Evolutionary conservation across 2,797 vertebrate genomes (phyloP).

Genomic region (Acropternis orthonyx): DNA sequence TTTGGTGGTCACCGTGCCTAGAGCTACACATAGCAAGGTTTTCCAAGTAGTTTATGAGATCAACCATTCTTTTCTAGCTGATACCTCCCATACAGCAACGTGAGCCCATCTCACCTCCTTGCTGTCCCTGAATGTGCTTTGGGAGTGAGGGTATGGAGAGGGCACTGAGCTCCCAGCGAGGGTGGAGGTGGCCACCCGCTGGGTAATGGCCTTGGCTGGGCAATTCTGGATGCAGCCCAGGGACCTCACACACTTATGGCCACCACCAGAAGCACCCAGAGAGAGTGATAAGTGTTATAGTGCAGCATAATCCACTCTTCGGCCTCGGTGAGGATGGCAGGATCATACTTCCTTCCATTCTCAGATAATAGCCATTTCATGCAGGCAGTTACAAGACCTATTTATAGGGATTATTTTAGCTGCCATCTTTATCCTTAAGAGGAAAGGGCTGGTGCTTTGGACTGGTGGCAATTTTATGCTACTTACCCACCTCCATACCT

Average conservation of each 20-base stretch:
- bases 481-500: background rate
- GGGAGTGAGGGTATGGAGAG: background rate
- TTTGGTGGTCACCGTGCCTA: background rate
- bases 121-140: background rate
- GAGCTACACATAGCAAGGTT: background rate
- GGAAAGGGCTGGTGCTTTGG: background rate
- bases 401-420: conserved; percentile 44
- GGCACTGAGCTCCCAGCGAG: background rate
- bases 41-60: background rate
- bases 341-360: background rate
- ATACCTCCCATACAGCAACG: background rate
- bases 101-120: background rate
- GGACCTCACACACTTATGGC: background rate
- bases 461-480: conserved; percentile 28
- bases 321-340: background rate
- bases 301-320: conserved; percentile 21
- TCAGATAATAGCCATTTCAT: conserved; percentile 15
- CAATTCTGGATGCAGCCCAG: background rate
- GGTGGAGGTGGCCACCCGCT: background rate
- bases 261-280: background rate
- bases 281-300: background rate
- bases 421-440: conserved; percentile 9
- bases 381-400: background rate
- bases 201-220: background rate
- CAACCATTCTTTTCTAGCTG: background rate